Percentiles rank a stretch among this genome's conserved stretches.
These are phyloP conservation scores for Lasioglossum zephyrum DNA, from an alignment of 2,888 invertebrate genomes.

Conservation along the genomic window DNA sequence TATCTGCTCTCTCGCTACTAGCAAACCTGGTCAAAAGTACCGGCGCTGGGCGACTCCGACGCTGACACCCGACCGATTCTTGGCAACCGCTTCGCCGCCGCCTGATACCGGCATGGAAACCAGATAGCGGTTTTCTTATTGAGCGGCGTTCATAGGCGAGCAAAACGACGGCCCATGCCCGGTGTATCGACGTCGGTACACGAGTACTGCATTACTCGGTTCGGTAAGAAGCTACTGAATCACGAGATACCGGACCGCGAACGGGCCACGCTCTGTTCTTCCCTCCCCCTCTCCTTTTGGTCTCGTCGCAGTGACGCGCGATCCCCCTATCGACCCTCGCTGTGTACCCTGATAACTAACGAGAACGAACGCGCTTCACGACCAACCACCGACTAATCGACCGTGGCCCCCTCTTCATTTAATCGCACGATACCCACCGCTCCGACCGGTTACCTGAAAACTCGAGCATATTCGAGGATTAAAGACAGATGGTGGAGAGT, in stretches of 20 bases:
- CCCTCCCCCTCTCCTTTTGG: constrained; percentile 56
- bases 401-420: constrained; percentile 72
- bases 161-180: constrained; percentile 50
- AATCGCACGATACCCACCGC: constrained; percentile 50
- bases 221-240: constrained; percentile 78
- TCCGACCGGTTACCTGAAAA: neutral
- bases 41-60: constrained; percentile 43
- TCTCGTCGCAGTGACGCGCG: constrained; percentile 64
- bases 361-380: constrained; percentile 72
- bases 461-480: constrained; percentile 32
- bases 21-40: constrained; percentile 60
- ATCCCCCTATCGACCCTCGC: constrained; percentile 66
- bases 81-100: constrained; percentile 50
- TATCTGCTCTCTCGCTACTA: constrained; percentile 16
- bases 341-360: constrained; percentile 72
- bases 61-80: constrained; percentile 63
- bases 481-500: neutral
- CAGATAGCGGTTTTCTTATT: constrained; percentile 75
- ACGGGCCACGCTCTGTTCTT: constrained; percentile 33
- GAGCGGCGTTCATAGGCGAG: constrained; percentile 67
- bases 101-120: constrained; percentile 61
- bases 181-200: constrained; percentile 72
- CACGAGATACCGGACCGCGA: constrained; percentile 71
- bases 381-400: constrained; percentile 69
- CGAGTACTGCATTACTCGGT: constrained; percentile 79